These are phyloP conservation scores for Bradypus variegatus DNA, from an alignment of 2,797 vertebrate species.

Conservation along the genomic window DNA sequence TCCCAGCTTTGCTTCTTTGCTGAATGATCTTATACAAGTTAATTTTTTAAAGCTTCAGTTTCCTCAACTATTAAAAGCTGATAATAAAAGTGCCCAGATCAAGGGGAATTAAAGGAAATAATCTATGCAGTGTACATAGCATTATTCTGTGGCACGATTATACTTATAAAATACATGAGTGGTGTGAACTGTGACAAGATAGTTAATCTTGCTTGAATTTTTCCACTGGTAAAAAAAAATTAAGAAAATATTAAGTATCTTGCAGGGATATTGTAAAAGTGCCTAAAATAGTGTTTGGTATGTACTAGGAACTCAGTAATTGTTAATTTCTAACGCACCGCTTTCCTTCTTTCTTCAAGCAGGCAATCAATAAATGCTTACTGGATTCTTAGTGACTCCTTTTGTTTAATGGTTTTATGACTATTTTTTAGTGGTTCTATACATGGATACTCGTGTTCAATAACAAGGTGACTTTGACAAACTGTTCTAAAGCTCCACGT, in stretches of 20 bases:
- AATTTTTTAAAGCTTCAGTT: not conserved
- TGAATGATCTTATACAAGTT: not conserved
- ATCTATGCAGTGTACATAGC: not conserved
- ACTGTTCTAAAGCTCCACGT: not conserved
- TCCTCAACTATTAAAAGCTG: not conserved
- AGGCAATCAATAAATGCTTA: conserved; percentile 24
- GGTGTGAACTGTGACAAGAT: not conserved
- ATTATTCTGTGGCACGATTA: not conserved
- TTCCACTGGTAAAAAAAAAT: not conserved
- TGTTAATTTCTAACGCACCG: conserved; percentile 9
- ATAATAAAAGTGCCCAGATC: not conserved
- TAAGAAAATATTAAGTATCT: not conserved
- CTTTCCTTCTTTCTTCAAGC: conserved; percentile 1
- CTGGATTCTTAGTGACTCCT: conserved; percentile 31
- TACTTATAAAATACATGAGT: not conserved
- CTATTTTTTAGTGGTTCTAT: conserved; percentile 21
- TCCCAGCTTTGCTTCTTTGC: not conserved
- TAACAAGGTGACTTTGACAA: conserved; percentile 41
- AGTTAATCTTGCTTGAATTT: not conserved
- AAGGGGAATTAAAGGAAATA: not conserved
- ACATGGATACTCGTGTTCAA: not conserved
- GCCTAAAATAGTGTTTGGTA: not conserved
- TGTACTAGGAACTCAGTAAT: not conserved
- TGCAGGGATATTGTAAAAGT: not conserved
- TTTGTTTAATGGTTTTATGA: conserved; percentile 40